These are phyloP conservation scores for Sebastolobus alascanus DNA, from an alignment of 2,797 vertebrate genomes.

Conservation along the genomic window DNA sequence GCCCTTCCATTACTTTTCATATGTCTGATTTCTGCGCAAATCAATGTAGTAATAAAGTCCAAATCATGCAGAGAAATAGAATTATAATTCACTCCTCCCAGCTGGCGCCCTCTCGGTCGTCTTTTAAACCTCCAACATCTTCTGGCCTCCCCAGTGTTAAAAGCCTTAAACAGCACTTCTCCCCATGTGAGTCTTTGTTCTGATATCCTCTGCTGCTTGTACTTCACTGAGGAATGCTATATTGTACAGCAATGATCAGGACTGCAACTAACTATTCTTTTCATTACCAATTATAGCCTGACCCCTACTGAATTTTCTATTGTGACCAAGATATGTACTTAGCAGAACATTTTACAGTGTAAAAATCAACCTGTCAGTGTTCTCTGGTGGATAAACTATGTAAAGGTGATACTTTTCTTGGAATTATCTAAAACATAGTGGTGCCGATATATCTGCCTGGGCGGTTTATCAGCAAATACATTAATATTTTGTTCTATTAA, in stretches of 20 bases:
- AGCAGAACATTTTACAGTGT: neutral
- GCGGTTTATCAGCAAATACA: neutral
- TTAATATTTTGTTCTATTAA: no score
- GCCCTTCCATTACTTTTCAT: slow-evolving; percentile 10
- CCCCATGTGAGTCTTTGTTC: slow-evolving; percentile 50
- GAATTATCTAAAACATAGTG: neutral
- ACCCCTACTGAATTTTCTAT: neutral
- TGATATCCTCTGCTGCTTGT: slow-evolving; percentile 38
- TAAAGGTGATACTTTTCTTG: neutral
- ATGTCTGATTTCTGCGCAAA: slow-evolving; percentile 2
- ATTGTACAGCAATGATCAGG: neutral
- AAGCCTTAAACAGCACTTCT: slow-evolving; percentile 32
- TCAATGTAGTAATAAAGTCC: slow-evolving; percentile 13
- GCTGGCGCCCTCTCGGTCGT: neutral
- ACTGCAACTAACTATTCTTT: neutral
- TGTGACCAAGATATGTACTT: neutral
- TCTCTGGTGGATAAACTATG: slow-evolving; percentile 19
- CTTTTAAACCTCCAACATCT: slow-evolving; percentile 5
- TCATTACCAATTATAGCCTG: neutral
- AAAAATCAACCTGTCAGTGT: neutral
- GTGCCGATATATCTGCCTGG: neutral
- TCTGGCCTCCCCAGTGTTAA: slow-evolving; percentile 20
- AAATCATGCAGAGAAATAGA: slow-evolving; percentile 16
- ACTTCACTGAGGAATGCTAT: neutral
- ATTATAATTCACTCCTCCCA: slow-evolving; percentile 2